Conservation (phyloP, 2,113 vertebrate genomes). For the Centropus bengalensis region DNA sequence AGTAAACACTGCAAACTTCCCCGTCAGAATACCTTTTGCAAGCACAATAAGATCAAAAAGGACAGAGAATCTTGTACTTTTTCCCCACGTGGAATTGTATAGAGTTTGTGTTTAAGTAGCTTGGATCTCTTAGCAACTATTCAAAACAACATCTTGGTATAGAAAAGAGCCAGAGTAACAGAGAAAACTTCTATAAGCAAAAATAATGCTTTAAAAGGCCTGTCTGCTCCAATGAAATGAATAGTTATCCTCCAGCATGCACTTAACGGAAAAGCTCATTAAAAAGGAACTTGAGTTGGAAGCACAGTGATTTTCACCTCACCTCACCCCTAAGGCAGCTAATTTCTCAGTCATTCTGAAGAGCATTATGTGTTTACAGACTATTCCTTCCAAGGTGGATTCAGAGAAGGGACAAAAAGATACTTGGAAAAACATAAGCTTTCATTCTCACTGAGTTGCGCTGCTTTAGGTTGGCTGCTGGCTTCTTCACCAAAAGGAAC, state of each 20-base stretch:
- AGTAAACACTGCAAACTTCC: neutral
- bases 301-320: neutral
- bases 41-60: neutral
- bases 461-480: neutral
- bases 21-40: neutral
- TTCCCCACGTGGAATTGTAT: neutral
- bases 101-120: neutral
- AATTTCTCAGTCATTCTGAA: neutral
- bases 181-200: neutral
- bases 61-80: neutral
- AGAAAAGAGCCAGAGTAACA: neutral
- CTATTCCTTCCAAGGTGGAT: neutral
- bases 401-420: neutral
- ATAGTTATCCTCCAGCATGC: neutral
- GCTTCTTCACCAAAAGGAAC: conserved; percentile 16
- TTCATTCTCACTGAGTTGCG: neutral
- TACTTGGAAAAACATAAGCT: neutral
- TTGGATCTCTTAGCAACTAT: neutral
- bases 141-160: neutral
- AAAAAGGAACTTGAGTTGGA: neutral
- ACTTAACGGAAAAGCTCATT: neutral
- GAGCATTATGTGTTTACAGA: neutral
- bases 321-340: neutral
- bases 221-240: neutral
- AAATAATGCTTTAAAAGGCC: neutral